phyloP scores from a whole-genome alignment of 2,888 invertebrate species.

The Eutolmus rufibarbis region DNA sequence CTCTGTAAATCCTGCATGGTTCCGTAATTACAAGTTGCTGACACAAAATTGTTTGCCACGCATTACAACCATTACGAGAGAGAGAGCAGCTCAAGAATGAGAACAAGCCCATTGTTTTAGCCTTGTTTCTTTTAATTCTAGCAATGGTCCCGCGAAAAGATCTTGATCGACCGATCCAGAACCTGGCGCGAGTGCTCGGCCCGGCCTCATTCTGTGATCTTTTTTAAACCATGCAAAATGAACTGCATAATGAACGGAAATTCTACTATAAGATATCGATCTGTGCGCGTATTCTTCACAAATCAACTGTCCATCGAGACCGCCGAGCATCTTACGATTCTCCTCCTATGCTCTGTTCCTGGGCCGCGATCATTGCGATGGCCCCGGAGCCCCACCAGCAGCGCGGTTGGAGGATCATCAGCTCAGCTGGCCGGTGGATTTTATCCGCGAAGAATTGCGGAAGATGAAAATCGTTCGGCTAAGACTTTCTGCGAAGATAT shows the following conservation, averaged over 20 bases:
- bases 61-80: slow-evolving; percentile 33
- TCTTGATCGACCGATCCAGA: slow-evolving; percentile 2
- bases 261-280: slow-evolving; percentile 38
- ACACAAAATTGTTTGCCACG: slow-evolving; percentile 41
- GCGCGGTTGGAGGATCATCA: neutral
- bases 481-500: slow-evolving; percentile 24
- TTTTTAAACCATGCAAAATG: slow-evolving; percentile 28
- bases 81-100: neutral
- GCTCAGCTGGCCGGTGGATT: slow-evolving; percentile 22
- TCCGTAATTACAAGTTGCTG: slow-evolving; percentile 40
- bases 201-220: slow-evolving; percentile 11
- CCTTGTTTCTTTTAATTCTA: slow-evolving; percentile 1
- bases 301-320: slow-evolving; percentile 40
- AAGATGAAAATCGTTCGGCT: slow-evolving; percentile 36
- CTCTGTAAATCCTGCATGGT: slow-evolving; percentile 28
- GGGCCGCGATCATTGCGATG: neutral
- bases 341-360: neutral
- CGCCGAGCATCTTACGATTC: neutral
- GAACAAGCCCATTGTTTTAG: neutral
- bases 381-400: neutral
- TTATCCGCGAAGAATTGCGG: slow-evolving; percentile 37
- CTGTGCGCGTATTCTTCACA: slow-evolving; percentile 38
- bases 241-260: slow-evolving; percentile 39
- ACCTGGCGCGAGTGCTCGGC: neutral
- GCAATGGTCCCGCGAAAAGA: slow-evolving; percentile 9